Base-by-base conservation (phyloP, 2,797 vertebrate genomes). In the Prionace glauca region DNA sequence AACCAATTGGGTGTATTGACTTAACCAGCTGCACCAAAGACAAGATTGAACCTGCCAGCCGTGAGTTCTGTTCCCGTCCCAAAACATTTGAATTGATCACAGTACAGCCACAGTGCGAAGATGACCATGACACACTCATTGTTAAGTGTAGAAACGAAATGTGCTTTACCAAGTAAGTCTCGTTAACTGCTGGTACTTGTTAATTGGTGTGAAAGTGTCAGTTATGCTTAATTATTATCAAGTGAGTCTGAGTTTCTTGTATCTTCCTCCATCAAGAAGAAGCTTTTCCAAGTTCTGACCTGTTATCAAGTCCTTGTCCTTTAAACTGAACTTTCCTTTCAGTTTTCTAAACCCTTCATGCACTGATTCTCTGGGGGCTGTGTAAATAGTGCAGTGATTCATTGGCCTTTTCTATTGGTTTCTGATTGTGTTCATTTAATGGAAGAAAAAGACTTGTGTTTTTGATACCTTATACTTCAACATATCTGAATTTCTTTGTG, bases 81-180 rank as follows among this genome's bases (percentile, higher is more conserved):
- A 97, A 98, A 96, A 98, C 98, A 95, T 97, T 98, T 96, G 98
- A 98, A 96, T 97, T 98, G 79, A 97, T 98, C 96, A 98, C 96
- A 96, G 96, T 81, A 93, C 2, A 96, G 26, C 96, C 95, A 0
- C 96, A 96, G 86, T 96, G 97, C 94, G 96, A 97, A 95, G 96
- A 97, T 32, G 97, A 97, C 5, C 67, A 81, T 95, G 96, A 97
- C 0, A 79, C 96, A 0, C 50, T 96, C 24, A 96, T 97, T 95
- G 98, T 95, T 22, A 96, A 98, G 72, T 96, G 96, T 95, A 95
- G 96, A 87, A 96, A 96, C 71, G 96, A 94, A 24, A 36, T 96
- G 12, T 96, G 96, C 88, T 96, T 96, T 67, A 96, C 96, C 84
- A 96, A 96, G 96, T 96, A 65, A 96, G 96, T 95, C 26, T 56